Conservation (phyloP, 2,113 vertebrate species). For the Craseonycteris thonglongyai region DNA sequence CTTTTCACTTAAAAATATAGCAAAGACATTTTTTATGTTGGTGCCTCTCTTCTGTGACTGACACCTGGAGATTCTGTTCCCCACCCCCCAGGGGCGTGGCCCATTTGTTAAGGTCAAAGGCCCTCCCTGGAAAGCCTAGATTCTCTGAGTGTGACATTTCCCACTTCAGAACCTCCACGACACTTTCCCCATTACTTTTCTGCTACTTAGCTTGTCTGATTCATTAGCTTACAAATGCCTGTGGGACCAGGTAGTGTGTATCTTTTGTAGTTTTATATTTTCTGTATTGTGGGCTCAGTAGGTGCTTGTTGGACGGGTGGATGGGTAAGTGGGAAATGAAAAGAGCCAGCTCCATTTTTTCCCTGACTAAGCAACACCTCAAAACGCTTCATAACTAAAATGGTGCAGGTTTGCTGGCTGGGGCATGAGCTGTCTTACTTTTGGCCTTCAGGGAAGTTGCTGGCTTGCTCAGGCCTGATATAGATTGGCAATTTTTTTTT, state of each 20-base stretch:
- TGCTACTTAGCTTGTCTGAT: background rate
- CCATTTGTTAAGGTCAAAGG: background rate
- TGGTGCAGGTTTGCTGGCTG: background rate
- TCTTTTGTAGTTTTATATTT: background rate
- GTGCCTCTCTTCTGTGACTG: background rate
- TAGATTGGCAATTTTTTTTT: background rate
- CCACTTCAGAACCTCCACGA: background rate
- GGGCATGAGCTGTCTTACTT: background rate
- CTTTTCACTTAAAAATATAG: background rate
- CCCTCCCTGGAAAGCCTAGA: background rate
- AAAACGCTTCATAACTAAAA: background rate
- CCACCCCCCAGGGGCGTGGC: rapidly evolving
- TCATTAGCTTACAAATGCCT: background rate
- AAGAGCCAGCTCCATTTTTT: background rate
- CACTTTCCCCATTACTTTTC: rapidly evolving
- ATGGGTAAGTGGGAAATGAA: background rate
- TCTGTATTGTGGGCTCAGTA: background rate
- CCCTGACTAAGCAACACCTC: background rate
- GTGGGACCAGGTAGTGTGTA: background rate
- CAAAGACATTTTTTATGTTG: background rate
- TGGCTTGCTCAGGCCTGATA: background rate
- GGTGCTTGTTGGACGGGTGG: background rate
- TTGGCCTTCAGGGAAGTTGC: background rate
- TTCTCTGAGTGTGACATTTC: background rate
- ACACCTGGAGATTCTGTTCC: background rate